Percentiles rank a stretch among this genome's conserved stretches.
phyloP scores from a whole-genome alignment of 2,888 invertebrate species.

The Lasioglossum marginatum region DNA sequence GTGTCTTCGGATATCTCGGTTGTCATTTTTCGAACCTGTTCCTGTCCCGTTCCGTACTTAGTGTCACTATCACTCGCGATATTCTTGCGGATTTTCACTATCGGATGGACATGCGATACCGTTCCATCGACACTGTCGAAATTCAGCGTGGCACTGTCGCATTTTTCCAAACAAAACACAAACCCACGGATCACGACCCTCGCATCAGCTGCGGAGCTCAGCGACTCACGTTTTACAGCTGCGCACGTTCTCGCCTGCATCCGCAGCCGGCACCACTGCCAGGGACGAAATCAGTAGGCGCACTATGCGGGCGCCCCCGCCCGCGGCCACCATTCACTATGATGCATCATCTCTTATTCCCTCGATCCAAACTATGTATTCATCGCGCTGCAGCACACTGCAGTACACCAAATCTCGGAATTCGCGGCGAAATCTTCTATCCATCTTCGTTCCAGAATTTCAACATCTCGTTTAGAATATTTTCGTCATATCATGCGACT shows the following conservation, averaged over 20 bases:
- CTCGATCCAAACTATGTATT: background rate
- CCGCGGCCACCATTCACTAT: conserved; percentile 20
- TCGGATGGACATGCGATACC: conserved; percentile 12
- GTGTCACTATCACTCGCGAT: conserved; percentile 32
- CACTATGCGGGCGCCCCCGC: conserved; percentile 45
- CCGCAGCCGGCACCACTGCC: conserved; percentile 64
- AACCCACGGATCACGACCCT: conserved; percentile 42
- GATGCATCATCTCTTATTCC: conserved; percentile 14
- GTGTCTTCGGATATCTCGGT: conserved; percentile 21
- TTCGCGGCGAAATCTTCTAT: background rate
- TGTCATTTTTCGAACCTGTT: conserved; percentile 41
- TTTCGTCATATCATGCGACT: too few species aligned
- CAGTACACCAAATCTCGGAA: background rate
- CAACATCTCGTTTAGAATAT: too few species aligned
- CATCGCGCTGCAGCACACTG: background rate
- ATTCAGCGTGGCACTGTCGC: conserved; percentile 50
- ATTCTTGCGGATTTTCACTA: background rate
- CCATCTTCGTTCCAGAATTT: too few species aligned
- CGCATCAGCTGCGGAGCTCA: conserved; percentile 73
- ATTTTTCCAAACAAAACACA: conserved; percentile 67
- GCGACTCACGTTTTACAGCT: conserved; percentile 77
- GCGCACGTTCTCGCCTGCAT: conserved; percentile 73
- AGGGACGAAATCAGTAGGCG: conserved; percentile 47
- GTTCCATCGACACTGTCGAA: conserved; percentile 52
- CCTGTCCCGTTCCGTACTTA: background rate